Percentiles rank a stretch among this genome's conserved stretches.
Evolutionary conservation across 2,797 vertebrate species (phyloP).

Genomic region (Oreonectes daqikongensis): DNA sequence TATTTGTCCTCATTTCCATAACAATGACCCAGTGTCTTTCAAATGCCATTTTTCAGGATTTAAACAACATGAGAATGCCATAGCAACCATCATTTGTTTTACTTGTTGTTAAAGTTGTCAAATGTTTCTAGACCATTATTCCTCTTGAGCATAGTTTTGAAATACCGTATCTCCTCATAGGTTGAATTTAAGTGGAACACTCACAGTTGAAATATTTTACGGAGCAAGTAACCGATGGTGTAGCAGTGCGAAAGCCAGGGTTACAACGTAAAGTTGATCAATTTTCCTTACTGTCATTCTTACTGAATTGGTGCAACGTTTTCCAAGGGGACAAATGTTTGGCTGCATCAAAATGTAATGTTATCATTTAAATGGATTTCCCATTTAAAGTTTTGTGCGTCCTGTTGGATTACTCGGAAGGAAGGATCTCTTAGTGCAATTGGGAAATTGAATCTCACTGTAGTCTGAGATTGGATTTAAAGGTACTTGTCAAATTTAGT

Average conservation of each 20-base stretch:
- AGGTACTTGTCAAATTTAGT: not conserved
- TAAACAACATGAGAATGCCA: not conserved
- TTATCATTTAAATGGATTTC: not conserved
- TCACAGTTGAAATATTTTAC: too few species aligned
- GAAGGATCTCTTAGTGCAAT: not conserved
- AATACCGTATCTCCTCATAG: conserved; percentile 12
- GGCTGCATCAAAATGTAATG: too few species aligned
- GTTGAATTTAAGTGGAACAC: conserved; percentile 23
- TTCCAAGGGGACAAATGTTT: too few species aligned
- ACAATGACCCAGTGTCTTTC: conserved; percentile 66
- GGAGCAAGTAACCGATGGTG: not conserved
- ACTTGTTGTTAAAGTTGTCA: too few species aligned
- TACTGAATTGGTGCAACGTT: too few species aligned
- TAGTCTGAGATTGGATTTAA: not conserved
- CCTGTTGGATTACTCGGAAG: not conserved
- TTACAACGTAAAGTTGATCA: too few species aligned
- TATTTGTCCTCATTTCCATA: conserved; percentile 69
- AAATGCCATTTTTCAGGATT: conserved; percentile 38
- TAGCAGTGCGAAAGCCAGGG: not conserved
- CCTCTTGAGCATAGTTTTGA: not conserved
- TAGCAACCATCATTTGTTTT: conserved; percentile 10
- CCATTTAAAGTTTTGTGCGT: not conserved
- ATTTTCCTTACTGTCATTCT: too few species aligned
- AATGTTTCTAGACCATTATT: not conserved
- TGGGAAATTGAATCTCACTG: not conserved